phyloP scores from a whole-genome alignment of 2,797 vertebrate species.

The Myoxocephalus aenaeus region DNA sequence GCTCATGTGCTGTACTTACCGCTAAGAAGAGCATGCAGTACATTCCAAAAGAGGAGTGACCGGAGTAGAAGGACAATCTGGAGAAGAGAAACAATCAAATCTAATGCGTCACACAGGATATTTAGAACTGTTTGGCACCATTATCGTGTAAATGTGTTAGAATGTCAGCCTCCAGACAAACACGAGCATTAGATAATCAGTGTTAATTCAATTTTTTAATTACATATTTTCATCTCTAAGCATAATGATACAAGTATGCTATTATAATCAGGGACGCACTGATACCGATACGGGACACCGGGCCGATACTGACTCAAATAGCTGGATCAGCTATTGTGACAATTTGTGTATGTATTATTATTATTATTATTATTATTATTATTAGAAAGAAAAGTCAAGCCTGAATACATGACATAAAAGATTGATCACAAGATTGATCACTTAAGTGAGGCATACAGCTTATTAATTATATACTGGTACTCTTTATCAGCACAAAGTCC shows the following conservation, averaged over 20 bases:
- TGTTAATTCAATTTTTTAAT: background rate
- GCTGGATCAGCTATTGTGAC: background rate
- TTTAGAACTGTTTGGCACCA: background rate
- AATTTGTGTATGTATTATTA: too few species aligned
- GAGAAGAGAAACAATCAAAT: slow-evolving; percentile 24
- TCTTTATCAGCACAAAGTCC: background rate
- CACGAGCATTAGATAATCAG: background rate
- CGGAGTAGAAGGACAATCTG: slow-evolving; percentile 98
- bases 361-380: too few species aligned
- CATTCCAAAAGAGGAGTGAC: slow-evolving; percentile 99
- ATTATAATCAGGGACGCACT: background rate
- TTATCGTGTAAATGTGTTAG: background rate
- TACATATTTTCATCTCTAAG: background rate
- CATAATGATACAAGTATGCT: background rate
- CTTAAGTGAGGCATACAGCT: too few species aligned
- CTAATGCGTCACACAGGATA: background rate
- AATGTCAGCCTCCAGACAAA: background rate
- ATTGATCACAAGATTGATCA: too few species aligned
- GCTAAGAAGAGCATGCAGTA: slow-evolving; percentile 98
- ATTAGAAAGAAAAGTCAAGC: too few species aligned
- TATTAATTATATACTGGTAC: background rate
- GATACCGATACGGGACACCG: background rate
- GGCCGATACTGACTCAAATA: background rate
- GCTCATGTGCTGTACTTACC: slow-evolving; percentile 86
- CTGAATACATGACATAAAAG: too few species aligned